Percentiles rank a stretch among this genome's conserved stretches.
Conservation (phyloP, 2,888 invertebrate species). For the Stegana nigrithorax region DNA sequence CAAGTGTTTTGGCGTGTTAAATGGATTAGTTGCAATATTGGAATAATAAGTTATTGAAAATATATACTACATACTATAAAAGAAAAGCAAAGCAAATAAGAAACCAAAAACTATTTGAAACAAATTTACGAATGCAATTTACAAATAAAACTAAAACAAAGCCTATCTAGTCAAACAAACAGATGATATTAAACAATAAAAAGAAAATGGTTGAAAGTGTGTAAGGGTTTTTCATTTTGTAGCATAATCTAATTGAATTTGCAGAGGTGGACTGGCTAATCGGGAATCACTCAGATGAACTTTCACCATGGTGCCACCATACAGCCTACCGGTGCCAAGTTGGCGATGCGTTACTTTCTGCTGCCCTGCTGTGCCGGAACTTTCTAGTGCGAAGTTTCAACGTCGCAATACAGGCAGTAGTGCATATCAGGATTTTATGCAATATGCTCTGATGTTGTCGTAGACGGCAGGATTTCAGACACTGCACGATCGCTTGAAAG, state of each 20-base stretch:
- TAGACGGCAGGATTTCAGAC: conserved; percentile 80
- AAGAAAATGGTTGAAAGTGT: conserved; percentile 4
- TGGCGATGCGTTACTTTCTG: conserved; percentile 86
- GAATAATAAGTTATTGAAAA: background rate
- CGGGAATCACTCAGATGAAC: conserved; percentile 98
- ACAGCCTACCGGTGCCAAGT: too few relatives aligned
- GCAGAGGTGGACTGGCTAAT: conserved; percentile 92
- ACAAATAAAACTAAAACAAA: too few relatives aligned
- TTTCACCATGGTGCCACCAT: conserved; percentile 99
- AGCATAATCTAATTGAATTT: too few relatives aligned
- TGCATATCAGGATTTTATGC: conserved; percentile 81
- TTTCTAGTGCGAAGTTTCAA: conserved; percentile 86
- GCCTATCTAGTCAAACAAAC: conserved; percentile 3
- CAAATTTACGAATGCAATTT: conserved; percentile 4
- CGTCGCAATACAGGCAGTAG: conserved; percentile 77
- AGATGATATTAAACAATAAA: background rate
- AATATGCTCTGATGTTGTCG: conserved; percentile 75
- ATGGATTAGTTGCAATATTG: background rate
- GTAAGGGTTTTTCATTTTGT: too few relatives aligned
- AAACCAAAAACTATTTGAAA: background rate
- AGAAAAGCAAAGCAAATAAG: background rate
- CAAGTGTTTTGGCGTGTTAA: background rate
- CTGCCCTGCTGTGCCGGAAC: conserved; percentile 95
- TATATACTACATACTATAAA: background rate
- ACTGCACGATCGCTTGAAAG: conserved; percentile 85